Conservation (phyloP, 2,888 invertebrate species). For the Drosophila merina region DNA sequence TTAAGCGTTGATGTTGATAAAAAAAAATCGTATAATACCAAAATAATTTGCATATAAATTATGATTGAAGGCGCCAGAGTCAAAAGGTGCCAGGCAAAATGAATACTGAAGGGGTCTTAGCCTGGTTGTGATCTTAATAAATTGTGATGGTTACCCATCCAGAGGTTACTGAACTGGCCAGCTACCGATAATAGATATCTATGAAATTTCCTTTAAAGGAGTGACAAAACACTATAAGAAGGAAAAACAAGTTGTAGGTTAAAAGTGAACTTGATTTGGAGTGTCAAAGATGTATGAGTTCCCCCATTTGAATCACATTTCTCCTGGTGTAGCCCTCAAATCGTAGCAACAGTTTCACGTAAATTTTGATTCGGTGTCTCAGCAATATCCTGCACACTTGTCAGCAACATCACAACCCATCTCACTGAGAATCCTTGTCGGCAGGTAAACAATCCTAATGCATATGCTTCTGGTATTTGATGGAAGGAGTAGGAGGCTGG, state of each 20-base stretch:
- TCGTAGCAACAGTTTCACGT: background rate
- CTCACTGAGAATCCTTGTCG: slow-evolving; percentile 48
- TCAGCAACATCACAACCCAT: slow-evolving; percentile 36
- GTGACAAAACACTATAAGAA: too few species aligned
- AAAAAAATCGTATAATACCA: slow-evolving; percentile 49
- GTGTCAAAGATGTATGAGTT: too few species aligned
- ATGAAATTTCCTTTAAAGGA: too few species aligned
- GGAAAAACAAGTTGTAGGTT: too few species aligned
- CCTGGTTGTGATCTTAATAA: slow-evolving; percentile 23
- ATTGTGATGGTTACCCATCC: slow-evolving; percentile 25
- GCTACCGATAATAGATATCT: background rate
- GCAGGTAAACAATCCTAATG: slow-evolving; percentile 73
- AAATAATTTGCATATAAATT: slow-evolving; percentile 77
- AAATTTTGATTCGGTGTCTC: slow-evolving; percentile 7
- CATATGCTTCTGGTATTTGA: slow-evolving; percentile 53
- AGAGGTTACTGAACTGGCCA: slow-evolving; percentile 10
- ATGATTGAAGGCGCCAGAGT: slow-evolving; percentile 53
- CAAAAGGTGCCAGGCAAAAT: slow-evolving; percentile 54
- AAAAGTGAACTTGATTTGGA: too few species aligned
- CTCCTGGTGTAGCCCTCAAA: background rate
- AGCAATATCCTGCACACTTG: slow-evolving; percentile 71
- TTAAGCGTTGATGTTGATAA: slow-evolving; percentile 47
- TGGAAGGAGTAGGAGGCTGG: slow-evolving; percentile 8
- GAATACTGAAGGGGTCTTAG: slow-evolving; percentile 26
- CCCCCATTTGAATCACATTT: too few species aligned